Evolutionary conservation across 2,888 invertebrate species (phyloP).

Genomic region (Lycophotia porphyrea): DNA sequence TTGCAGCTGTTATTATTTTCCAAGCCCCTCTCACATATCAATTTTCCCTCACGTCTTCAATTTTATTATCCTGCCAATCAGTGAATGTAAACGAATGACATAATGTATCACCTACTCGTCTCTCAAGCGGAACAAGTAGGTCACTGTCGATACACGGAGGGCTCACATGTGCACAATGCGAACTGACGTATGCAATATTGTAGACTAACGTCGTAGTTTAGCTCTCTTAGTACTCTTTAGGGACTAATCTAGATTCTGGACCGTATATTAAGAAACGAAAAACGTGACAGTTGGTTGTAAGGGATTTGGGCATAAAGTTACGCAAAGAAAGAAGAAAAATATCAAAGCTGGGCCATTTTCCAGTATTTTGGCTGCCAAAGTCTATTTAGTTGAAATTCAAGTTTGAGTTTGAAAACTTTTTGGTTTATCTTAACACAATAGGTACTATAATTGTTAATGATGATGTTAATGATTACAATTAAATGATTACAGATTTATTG

Average conservation of each 20-base stretch:
- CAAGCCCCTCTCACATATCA: not conserved
- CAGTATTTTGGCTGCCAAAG: not conserved
- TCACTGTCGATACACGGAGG: slow-evolving; percentile 46
- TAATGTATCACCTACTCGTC: slow-evolving; percentile 38
- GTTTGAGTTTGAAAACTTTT: not conserved
- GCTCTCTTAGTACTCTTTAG: slow-evolving; percentile 1
- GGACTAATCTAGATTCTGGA: not conserved
- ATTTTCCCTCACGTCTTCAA: not conserved
- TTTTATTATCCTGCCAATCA: slow-evolving; percentile 26
- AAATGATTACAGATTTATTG: too few species aligned
- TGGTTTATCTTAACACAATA: not conserved
- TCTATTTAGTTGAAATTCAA: not conserved
- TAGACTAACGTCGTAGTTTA: not conserved
- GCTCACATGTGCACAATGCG: slow-evolving; percentile 22
- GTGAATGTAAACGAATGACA: slow-evolving; percentile 17
- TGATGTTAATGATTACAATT: too few species aligned
- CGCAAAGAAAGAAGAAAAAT: not conserved
- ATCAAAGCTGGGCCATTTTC: not conserved
- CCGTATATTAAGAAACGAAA: not conserved
- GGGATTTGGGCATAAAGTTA: not conserved
- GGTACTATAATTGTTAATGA: too few species aligned
- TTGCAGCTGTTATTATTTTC: too few species aligned
- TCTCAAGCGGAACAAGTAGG: slow-evolving; percentile 45
- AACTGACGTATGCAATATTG: slow-evolving; percentile 46
- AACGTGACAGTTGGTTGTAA: not conserved